Conservation (phyloP, 2,797 vertebrate species). For the Arrhamphus sclerolepis region DNA sequence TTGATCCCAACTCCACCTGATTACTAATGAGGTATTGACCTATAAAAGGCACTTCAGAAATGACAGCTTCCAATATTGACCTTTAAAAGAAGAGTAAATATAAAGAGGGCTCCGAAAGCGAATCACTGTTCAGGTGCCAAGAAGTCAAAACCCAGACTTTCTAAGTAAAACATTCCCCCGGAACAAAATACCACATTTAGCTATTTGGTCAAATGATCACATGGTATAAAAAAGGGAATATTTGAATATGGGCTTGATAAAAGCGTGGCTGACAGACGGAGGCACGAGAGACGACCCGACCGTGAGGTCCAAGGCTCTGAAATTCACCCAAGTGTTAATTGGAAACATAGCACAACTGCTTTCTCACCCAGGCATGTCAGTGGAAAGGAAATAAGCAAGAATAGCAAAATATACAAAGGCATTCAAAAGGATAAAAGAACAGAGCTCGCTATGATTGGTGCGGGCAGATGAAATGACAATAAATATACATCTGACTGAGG, state of each 20-base stretch:
- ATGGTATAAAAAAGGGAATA: slow-evolving; percentile 33
- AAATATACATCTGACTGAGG: slow-evolving; percentile 50
- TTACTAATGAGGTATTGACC: slow-evolving; percentile 77
- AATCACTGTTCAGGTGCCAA: slow-evolving; percentile 32
- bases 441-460: slow-evolving; percentile 32
- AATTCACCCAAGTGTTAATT: slow-evolving; percentile 72
- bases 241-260: slow-evolving; percentile 33
- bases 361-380: slow-evolving; percentile 65
- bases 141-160: slow-evolving; percentile 64
- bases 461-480: slow-evolving; percentile 41
- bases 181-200: slow-evolving; percentile 55
- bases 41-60: slow-evolving; percentile 75
- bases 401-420: slow-evolving; percentile 62
- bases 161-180: slow-evolving; percentile 46
- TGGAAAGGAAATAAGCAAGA: slow-evolving; percentile 66
- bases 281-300: slow-evolving; percentile 17
- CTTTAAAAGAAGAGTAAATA: slow-evolving; percentile 71
- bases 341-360: slow-evolving; percentile 65
- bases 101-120: slow-evolving; percentile 54
- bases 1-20: slow-evolving; percentile 55
- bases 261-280: slow-evolving; percentile 35
- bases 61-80: slow-evolving; percentile 74
- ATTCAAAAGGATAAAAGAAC: slow-evolving; percentile 46
- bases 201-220: slow-evolving; percentile 36
- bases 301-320: slow-evolving; percentile 41